Evolutionary conservation across 1,140 invertebrate genomes (phyloP).

Genomic region (Zaprionus africanus): DNA sequence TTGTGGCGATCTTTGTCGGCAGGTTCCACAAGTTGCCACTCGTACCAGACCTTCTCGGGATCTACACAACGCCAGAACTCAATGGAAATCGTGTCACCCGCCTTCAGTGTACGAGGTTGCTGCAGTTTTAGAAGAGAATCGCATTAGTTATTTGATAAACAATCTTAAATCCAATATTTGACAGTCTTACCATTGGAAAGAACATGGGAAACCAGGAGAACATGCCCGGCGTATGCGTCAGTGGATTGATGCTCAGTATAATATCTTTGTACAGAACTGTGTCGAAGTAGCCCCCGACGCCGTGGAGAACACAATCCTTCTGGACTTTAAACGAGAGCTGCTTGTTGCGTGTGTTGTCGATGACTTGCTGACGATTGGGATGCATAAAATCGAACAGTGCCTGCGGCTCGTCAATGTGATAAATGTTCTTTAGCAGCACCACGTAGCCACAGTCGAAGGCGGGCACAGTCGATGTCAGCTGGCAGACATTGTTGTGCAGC

Average conservation of each 20-base stretch:
- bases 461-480: constrained; percentile 40
- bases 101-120: constrained; percentile 85
- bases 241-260: constrained; percentile 94
- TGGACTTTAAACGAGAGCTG: constrained; percentile 89
- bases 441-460: constrained; percentile 89
- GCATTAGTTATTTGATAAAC: neutral
- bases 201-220: constrained; percentile 99
- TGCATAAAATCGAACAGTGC: constrained; percentile 95
- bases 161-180: neutral
- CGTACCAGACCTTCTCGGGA: constrained; percentile 96
- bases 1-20: constrained; percentile 59
- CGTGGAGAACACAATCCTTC: constrained; percentile 93
- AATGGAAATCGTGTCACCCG: constrained; percentile 89
- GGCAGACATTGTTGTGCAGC: constrained; percentile 85
- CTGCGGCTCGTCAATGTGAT: constrained; percentile 92
- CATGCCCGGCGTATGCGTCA: constrained; percentile 95
- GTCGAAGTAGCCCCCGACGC: constrained; percentile 98
- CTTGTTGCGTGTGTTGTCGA: constrained; percentile 92
- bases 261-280: constrained; percentile 93
- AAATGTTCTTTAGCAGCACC: constrained; percentile 95
- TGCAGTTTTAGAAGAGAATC: constrained; percentile 48
- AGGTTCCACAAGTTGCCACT: constrained; percentile 92
- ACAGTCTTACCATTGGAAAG: constrained; percentile 92
- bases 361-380: constrained; percentile 89
- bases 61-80: constrained; percentile 94